Percentiles rank a stretch among this genome's conserved stretches.
These are phyloP conservation scores for Aptenodytes forsteri DNA, from an alignment of 2,113 vertebrate genomes.

Conservation along the genomic window DNA sequence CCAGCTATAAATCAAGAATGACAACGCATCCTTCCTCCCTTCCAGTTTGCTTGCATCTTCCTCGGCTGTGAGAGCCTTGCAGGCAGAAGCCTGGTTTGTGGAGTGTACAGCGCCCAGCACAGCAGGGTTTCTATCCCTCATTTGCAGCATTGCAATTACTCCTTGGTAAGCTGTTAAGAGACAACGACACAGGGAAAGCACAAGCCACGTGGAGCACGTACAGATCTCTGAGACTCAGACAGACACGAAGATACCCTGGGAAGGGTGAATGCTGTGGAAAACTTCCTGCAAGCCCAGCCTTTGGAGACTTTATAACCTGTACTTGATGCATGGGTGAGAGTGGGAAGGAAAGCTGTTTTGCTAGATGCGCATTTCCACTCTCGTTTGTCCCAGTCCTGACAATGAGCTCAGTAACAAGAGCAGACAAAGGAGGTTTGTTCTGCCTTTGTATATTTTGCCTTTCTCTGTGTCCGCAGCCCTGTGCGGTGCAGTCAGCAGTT, in stretches of 20 bases:
- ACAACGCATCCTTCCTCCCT: neutral
- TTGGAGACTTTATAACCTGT: neutral
- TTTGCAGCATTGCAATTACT: fast-evolving
- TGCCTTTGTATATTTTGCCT: neutral
- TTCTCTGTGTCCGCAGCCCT: neutral
- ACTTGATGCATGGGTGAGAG: fast-evolving
- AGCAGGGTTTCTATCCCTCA: neutral
- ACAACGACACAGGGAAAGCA: fast-evolving
- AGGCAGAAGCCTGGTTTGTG: neutral
- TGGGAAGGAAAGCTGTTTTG: neutral
- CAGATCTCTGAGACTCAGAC: neutral
- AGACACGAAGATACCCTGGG: fast-evolving
- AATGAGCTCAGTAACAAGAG: neutral
- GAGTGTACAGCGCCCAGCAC: neutral
- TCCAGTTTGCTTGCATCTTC: neutral
- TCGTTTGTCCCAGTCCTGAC: neutral
- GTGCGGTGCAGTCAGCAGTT: neutral
- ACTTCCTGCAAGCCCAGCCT: neutral
- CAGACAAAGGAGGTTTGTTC: slow-evolving; percentile 24
- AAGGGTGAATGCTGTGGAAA: neutral
- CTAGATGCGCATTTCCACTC: neutral
- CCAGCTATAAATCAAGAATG: neutral
- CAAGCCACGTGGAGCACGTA: fast-evolving
- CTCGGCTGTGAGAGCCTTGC: neutral
- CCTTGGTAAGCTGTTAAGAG: too few relatives aligned